Percentiles rank a stretch among this genome's conserved stretches.
Conservation (phyloP, 30 jellyfish, hydroid and myxozoan genomes). For the Sanderia malayensis region DNA sequence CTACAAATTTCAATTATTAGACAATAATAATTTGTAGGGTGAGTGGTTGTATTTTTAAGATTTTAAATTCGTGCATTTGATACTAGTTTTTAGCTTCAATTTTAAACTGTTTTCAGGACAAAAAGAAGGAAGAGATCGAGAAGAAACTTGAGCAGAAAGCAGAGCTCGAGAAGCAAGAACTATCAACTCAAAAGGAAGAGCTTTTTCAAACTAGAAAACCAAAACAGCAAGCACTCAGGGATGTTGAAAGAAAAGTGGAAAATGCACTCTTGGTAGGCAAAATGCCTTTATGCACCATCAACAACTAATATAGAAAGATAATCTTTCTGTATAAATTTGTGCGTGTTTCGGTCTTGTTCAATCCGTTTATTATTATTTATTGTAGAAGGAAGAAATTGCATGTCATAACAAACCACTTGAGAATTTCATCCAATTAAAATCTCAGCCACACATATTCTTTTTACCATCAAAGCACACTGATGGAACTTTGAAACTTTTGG, state of each 20-base stretch:
- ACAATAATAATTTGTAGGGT: too few relatives aligned
- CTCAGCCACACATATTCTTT: constrained; percentile 81
- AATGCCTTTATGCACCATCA: too few relatives aligned
- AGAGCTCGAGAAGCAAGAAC: constrained; percentile 75
- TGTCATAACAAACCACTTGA: constrained; percentile 57
- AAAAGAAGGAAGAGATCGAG: constrained; percentile 81
- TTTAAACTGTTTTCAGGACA: constrained; percentile 49
- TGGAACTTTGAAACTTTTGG: constrained; percentile 57
- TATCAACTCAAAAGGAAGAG: constrained; percentile 69
- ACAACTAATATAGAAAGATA: too few relatives aligned
- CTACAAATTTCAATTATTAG: too few relatives aligned
- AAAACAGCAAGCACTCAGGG: constrained; percentile 73
- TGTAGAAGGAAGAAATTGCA: constrained; percentile 65
- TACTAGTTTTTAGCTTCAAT: too few relatives aligned
- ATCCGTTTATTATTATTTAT: constrained; percentile 15
- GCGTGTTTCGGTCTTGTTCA: too few relatives aligned
- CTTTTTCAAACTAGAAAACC: constrained; percentile 73
- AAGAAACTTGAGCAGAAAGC: constrained; percentile 89
- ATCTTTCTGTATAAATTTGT: too few relatives aligned
- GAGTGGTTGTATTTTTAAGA: too few relatives aligned
- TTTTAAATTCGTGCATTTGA: too few relatives aligned
- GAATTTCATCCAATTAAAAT: constrained; percentile 64
- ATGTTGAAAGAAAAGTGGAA: constrained; percentile 79
- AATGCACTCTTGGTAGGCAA: constrained; percentile 78
- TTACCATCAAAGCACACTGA: constrained; percentile 87